A percentile compares a stretch with the other conserved stretches of the same genome.
Conservation (phyloP, 1,140 invertebrate species). For the Rhysida immarginata region DNA sequence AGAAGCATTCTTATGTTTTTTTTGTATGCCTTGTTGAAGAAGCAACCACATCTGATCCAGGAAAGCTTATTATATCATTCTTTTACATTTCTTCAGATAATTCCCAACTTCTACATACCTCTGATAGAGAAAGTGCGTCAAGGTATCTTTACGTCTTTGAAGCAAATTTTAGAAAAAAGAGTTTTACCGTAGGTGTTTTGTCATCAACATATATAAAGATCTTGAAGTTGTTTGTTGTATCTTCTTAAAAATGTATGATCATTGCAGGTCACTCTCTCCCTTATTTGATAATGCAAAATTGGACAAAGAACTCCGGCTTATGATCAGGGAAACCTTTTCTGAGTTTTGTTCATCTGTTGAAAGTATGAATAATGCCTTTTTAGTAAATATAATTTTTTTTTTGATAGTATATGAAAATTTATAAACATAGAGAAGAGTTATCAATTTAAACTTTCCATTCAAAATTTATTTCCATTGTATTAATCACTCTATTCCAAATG, state of each 20-base stretch:
- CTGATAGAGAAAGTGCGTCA: constrained; percentile 66
- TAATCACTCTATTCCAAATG: no score
- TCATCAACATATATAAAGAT: background rate
- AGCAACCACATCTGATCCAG: no score
- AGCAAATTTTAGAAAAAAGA: constrained; percentile 85
- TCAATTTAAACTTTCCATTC: no score
- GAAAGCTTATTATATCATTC: no score
- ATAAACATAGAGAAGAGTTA: no score
- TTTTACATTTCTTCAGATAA: constrained; percentile 56
- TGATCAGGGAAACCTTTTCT: constrained; percentile 76
- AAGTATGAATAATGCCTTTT: no score
- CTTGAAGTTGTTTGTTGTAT: background rate
- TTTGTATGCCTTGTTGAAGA: no score
- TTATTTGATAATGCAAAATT: constrained; percentile 86
- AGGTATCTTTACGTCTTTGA: constrained; percentile 81
- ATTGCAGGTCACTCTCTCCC: constrained; percentile 52
- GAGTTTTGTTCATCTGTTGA: constrained; percentile 57
- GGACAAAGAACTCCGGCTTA: constrained; percentile 67
- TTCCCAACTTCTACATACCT: constrained; percentile 78
- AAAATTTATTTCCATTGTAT: no score
- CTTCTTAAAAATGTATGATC: background rate
- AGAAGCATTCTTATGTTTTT: no score
- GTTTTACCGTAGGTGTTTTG: constrained; percentile 46
- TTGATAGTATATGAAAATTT: no score
- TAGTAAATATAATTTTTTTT: no score